A percentile compares a stretch with the other conserved stretches of the same genome.
phyloP scores from a whole-genome alignment of 2,113 vertebrate genomes.

The Bujurquina vittata region DNA sequence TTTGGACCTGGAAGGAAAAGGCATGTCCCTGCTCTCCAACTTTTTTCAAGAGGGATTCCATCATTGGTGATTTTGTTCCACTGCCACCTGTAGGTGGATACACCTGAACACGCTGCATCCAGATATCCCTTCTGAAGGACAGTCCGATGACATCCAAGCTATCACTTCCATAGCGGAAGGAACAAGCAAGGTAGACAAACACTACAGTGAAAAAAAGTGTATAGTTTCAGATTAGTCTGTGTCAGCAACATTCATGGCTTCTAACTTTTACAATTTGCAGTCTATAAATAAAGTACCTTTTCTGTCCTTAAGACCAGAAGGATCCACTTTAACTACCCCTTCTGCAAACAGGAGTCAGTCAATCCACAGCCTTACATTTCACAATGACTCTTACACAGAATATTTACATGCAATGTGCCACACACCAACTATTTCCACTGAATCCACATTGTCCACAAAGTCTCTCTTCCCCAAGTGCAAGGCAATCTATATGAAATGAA shows the following conservation, averaged over 20 bases:
- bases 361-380: neutral
- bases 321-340: constrained; percentile 87
- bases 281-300: constrained; percentile 82
- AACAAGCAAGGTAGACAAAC: constrained; percentile 86
- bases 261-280: neutral
- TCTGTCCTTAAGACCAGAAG: constrained; percentile 83
- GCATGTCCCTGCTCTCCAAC: constrained; percentile 83
- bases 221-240: neutral
- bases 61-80: constrained; percentile 78
- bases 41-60: constrained; percentile 86
- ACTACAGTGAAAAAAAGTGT: constrained; percentile 70
- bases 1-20: constrained; percentile 86
- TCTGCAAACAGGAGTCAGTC: constrained; percentile 73
- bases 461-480: constrained; percentile 90
- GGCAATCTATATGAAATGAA: constrained; percentile 78
- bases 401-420: constrained; percentile 29
- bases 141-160: constrained; percentile 90
- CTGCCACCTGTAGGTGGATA: constrained; percentile 73
- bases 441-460: constrained; percentile 85
- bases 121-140: constrained; percentile 91
- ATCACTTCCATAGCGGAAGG: constrained; percentile 90
- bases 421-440: constrained; percentile 86
- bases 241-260: neutral
- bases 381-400: neutral
- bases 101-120: constrained; percentile 83